phyloP scores from a whole-genome alignment of 2,888 invertebrate species.

The Rotaria sp. region DNA sequence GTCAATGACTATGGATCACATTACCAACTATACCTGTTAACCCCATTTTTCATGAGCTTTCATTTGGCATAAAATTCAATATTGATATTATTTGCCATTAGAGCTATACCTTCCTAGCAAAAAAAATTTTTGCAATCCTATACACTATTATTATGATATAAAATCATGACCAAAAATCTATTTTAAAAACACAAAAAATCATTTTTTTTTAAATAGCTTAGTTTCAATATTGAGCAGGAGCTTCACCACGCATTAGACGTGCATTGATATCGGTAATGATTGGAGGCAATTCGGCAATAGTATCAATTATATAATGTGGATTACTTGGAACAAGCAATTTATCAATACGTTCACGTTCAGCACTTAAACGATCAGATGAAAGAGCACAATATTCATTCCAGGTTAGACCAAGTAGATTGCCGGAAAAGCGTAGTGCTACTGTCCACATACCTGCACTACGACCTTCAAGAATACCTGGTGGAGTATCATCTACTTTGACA shows the following conservation, averaged over 20 bases:
- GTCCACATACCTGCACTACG: constrained; percentile 55
- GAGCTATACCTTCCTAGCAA: too few species aligned
- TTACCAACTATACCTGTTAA: too few species aligned
- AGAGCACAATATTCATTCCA: constrained; percentile 49
- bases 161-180: too few species aligned
- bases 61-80: too few species aligned
- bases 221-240: background rate
- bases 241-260: constrained; percentile 49
- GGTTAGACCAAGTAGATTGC: constrained; percentile 54
- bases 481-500: constrained; percentile 52
- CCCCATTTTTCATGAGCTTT: too few species aligned
- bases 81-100: too few species aligned
- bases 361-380: constrained; percentile 44
- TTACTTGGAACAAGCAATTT: constrained; percentile 47
- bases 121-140: too few species aligned
- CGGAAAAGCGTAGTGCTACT: constrained; percentile 53
- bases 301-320: constrained; percentile 54
- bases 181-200: background rate
- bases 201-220: background rate
- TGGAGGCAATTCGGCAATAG: constrained; percentile 50
- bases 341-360: constrained; percentile 47
- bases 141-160: too few species aligned
- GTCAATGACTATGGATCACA: too few species aligned
- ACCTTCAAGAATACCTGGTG: constrained; percentile 53
- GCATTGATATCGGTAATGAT: constrained; percentile 53